Evolutionary conservation across 2,888 invertebrate genomes (phyloP).

Genomic region (Spicauda simplicius): DNA sequence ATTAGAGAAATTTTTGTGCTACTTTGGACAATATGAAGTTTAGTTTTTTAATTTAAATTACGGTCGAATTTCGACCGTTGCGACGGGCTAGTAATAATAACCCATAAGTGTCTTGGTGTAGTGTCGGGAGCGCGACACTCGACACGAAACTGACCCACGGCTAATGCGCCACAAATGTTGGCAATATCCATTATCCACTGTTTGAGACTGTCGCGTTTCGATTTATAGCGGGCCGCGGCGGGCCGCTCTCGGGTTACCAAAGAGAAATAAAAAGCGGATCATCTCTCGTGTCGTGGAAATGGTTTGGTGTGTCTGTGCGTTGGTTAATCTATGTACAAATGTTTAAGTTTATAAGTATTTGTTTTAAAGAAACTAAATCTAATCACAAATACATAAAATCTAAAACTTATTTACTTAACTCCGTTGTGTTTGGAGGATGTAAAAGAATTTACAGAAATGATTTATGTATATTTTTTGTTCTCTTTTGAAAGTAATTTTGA

Average conservation of each 20-base stretch:
- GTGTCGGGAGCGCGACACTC: slow-evolving; percentile 16
- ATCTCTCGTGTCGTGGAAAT: background rate
- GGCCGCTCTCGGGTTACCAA: slow-evolving; percentile 24
- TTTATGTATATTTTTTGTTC: too few species aligned
- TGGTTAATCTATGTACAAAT: background rate
- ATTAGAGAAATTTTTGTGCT: too few species aligned
- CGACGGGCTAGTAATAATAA: background rate
- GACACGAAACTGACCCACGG: slow-evolving; percentile 13
- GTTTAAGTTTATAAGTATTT: too few species aligned
- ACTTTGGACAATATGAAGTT: too few species aligned
- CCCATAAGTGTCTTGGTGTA: background rate
- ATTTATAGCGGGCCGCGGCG: slow-evolving; percentile 31
- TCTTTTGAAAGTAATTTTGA: too few species aligned
- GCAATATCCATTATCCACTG: slow-evolving; percentile 18
- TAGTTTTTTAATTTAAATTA: too few species aligned
- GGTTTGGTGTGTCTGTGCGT: slow-evolving; percentile 7
- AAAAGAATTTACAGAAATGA: too few species aligned
- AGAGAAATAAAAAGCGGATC: slow-evolving; percentile 10
- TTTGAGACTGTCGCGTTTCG: slow-evolving; percentile 32
- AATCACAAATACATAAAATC: too few species aligned
- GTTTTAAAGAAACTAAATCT: too few species aligned
- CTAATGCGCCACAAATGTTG: slow-evolving; percentile 24
- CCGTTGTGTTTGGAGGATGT: too few species aligned
- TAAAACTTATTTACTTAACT: too few species aligned
- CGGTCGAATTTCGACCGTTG: too few species aligned